These are phyloP conservation scores for Girardinus metallicus DNA, from an alignment of 2,797 vertebrate species.

Conservation along the genomic window DNA sequence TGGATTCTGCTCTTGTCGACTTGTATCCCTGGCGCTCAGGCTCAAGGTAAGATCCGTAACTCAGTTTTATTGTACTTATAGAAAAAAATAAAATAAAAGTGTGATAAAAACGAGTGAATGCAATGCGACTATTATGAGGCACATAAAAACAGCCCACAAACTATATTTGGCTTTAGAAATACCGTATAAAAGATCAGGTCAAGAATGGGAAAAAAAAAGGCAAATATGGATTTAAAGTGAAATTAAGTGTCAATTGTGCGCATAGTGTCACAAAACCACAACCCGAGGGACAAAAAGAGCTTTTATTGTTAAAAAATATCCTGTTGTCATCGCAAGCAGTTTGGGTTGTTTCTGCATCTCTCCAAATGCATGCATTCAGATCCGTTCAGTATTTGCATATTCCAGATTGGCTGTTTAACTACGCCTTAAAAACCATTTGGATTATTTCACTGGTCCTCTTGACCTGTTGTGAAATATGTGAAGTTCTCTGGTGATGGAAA, in stretches of 20 bases:
- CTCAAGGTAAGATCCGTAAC: conserved; percentile 77
- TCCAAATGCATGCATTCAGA: background rate
- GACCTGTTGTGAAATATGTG: conserved; percentile 12
- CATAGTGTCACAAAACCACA: background rate
- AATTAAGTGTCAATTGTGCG: conserved; percentile 11
- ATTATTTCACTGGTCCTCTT: background rate
- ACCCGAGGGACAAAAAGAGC: background rate
- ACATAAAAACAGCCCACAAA: conserved; percentile 9
- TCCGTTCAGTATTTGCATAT: background rate
- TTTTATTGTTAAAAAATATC: background rate
- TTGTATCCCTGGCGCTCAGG: conserved; percentile 58
- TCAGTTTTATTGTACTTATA: background rate
- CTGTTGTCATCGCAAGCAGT: conserved; percentile 5
- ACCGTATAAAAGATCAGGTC: conserved; percentile 12
- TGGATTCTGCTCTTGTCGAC: conserved; percentile 77
- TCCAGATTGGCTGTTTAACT: background rate
- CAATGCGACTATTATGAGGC: background rate
- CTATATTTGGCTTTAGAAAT: conserved; percentile 5
- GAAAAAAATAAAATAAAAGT: background rate
- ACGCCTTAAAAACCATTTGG: background rate
- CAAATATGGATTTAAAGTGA: background rate
- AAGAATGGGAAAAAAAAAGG: background rate
- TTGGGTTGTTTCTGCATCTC: background rate
- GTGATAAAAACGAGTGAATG: background rate
- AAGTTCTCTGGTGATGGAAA: conserved; percentile 8